A percentile compares a stretch with the other conserved stretches of the same genome.
These are phyloP conservation scores for Phyllostomus discolor DNA, from an alignment of 2,113 vertebrate species.

Conservation along the genomic window DNA sequence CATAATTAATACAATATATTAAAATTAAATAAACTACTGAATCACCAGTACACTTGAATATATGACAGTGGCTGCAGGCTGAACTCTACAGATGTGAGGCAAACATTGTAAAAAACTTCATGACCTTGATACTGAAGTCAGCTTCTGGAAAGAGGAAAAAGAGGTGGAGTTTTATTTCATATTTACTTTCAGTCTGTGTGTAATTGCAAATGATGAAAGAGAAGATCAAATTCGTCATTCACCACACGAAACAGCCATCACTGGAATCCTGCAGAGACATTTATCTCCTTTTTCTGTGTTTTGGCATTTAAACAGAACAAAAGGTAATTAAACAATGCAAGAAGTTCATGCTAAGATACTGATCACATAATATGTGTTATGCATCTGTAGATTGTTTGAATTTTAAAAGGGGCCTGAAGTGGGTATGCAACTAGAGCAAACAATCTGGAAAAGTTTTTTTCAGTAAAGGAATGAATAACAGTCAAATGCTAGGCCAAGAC, in stretches of 20 bases:
- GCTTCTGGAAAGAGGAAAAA: not conserved
- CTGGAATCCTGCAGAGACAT: not conserved
- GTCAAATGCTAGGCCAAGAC: not conserved
- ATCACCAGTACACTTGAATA: not conserved
- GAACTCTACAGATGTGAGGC: not conserved
- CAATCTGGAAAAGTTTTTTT: not conserved
- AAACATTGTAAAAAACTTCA: not conserved
- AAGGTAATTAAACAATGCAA: not conserved
- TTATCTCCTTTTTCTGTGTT: slow-evolving; percentile 1
- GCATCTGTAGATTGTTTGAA: not conserved
- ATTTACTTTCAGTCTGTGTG: not conserved
- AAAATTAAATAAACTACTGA: not conserved
- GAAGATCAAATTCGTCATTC: not conserved
- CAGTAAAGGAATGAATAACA: not conserved
- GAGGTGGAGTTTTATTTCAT: not conserved
- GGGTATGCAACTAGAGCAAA: not conserved
- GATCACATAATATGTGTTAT: not conserved
- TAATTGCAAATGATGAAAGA: not conserved
- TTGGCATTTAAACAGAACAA: slow-evolving; percentile 25
- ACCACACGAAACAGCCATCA: not conserved
- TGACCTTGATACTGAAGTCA: not conserved
- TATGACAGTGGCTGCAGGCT: not conserved
- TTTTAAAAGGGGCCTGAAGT: not conserved
- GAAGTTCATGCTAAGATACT: not conserved
- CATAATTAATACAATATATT: no score